These are phyloP conservation scores for Caenorhabditis wallacei DNA, from an alignment of 2,888 invertebrate genomes.

Conservation along the genomic window DNA sequence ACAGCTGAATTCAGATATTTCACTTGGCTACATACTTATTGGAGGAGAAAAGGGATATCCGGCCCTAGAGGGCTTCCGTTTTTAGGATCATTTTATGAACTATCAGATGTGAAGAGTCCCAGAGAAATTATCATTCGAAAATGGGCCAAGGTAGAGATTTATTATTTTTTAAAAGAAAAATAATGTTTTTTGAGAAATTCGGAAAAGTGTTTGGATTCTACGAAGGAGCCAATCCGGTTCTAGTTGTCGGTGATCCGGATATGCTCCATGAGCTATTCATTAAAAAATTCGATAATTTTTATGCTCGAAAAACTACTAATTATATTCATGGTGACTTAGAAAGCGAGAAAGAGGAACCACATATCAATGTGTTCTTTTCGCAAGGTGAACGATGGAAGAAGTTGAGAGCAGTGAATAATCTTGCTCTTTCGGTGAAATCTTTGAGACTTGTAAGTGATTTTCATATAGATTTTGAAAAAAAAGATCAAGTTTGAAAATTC, in stretches of 20 bases:
- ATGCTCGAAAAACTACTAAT: slow-evolving; percentile 6
- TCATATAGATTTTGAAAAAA: not conserved
- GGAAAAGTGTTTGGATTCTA: slow-evolving; percentile 72
- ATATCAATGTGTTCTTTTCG: slow-evolving; percentile 83
- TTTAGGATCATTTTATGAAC: slow-evolving; percentile 68
- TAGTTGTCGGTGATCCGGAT: slow-evolving; percentile 84
- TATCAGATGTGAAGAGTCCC: slow-evolving; percentile 60
- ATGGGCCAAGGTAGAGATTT: slow-evolving; percentile 73
- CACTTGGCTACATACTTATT: slow-evolving; percentile 67
- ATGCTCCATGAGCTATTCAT: slow-evolving; percentile 84
- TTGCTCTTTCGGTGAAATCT: slow-evolving; percentile 84
- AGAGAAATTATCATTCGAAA: slow-evolving; percentile 63
- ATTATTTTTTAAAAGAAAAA: too few relatives aligned
- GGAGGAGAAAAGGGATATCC: slow-evolving; percentile 74
- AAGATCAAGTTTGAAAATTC: slow-evolving; percentile 5
- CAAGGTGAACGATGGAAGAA: slow-evolving; percentile 85
- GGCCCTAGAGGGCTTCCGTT: slow-evolving; percentile 71
- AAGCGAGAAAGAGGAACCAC: slow-evolving; percentile 57
- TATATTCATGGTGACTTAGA: slow-evolving; percentile 72
- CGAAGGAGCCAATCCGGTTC: slow-evolving; percentile 73
- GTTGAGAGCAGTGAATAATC: slow-evolving; percentile 84
- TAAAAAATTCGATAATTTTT: slow-evolving; percentile 84
- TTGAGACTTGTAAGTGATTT: slow-evolving; percentile 61
- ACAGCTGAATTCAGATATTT: slow-evolving; percentile 29
- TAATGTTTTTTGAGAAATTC: slow-evolving; percentile 37